Percentiles rank a stretch among this genome's conserved stretches.
phyloP scores from a whole-genome alignment of 1,140 invertebrate species.

The Coptotermes formosanus region DNA sequence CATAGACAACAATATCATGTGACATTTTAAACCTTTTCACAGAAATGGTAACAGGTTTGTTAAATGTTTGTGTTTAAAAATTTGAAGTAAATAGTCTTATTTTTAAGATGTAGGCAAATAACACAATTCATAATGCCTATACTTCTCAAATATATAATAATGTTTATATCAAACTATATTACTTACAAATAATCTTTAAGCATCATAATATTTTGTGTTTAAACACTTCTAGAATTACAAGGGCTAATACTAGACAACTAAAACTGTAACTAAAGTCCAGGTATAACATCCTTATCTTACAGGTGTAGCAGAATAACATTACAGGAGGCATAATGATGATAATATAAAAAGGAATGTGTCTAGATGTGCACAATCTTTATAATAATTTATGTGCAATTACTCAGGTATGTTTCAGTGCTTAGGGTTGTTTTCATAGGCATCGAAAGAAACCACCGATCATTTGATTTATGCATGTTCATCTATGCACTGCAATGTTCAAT shows the following conservation, averaged over 20 bases:
- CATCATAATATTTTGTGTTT: not conserved
- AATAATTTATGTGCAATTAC: too few relatives aligned
- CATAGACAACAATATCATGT: not conserved
- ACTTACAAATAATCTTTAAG: not conserved
- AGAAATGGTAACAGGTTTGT: too few relatives aligned
- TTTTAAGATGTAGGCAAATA: not conserved
- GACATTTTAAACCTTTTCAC: not conserved
- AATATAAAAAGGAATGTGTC: too few relatives aligned
- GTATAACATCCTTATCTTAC: not conserved
- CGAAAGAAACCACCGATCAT: too few relatives aligned
- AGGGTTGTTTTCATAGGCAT: too few relatives aligned
- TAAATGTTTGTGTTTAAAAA: too few relatives aligned
- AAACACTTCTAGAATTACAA: not conserved
- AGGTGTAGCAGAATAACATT: too few relatives aligned
- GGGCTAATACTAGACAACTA: not conserved
- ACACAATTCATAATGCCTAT: not conserved
- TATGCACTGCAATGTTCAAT: too few relatives aligned
- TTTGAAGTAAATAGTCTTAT: not conserved
- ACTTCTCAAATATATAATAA: not conserved
- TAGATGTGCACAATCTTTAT: too few relatives aligned
- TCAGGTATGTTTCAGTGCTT: too few relatives aligned
- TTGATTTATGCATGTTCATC: too few relatives aligned
- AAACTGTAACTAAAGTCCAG: not conserved
- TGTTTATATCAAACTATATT: not conserved
- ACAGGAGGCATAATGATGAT: too few relatives aligned